Evolutionary conservation across 2,113 vertebrate species (phyloP).

Genomic region (Furnarius figulus): DNA sequence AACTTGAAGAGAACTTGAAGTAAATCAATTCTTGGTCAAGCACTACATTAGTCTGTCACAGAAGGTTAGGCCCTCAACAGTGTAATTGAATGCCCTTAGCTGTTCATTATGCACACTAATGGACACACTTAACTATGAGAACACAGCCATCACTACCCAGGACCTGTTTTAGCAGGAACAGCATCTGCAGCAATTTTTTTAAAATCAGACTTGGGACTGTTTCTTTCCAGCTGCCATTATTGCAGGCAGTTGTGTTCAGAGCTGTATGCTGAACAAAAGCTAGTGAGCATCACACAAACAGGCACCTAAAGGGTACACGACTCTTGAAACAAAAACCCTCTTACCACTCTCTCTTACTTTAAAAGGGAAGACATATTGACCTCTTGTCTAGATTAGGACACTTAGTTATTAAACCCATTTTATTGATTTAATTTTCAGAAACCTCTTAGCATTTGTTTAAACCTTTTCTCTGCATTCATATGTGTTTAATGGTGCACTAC

Average conservation of each 20-base stretch:
- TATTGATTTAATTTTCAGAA: neutral
- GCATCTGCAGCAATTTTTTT: neutral
- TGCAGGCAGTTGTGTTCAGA: neutral
- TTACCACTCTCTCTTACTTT: neutral
- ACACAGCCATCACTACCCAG: neutral
- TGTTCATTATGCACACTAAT: neutral
- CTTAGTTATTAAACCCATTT: neutral
- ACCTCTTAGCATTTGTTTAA: neutral
- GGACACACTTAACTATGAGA: neutral
- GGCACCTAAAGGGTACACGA: neutral
- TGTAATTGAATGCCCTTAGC: neutral
- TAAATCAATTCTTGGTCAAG: neutral
- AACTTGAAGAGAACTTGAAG: neutral
- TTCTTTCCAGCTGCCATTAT: neutral
- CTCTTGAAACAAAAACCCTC: neutral
- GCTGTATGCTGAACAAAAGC: neutral
- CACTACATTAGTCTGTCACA: constrained; percentile 25
- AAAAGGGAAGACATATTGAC: neutral
- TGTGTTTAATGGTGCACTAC: neutral
- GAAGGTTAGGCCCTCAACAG: neutral
- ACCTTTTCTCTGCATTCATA: neutral
- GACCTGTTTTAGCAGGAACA: neutral
- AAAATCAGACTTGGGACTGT: neutral
- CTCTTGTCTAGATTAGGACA: neutral
- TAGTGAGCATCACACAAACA: neutral